Percentiles rank a stretch among this genome's conserved stretches.
These are phyloP conservation scores for Siniperca obscura DNA, from an alignment of 2,797 vertebrate genomes.

Conservation along the genomic window DNA sequence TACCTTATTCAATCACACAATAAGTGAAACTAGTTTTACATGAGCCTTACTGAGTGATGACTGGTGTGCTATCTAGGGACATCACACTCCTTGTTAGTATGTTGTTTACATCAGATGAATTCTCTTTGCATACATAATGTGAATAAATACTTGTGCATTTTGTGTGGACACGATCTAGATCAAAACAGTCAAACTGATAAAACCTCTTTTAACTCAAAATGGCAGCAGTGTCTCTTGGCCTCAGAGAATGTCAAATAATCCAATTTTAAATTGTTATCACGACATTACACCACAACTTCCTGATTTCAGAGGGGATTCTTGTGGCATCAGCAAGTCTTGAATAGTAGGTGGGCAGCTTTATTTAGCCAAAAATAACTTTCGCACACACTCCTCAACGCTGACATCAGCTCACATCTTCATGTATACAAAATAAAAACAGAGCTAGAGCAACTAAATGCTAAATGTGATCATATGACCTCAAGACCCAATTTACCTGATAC, in stretches of 20 bases:
- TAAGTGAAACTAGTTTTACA: constrained; percentile 10
- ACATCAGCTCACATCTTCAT: background rate
- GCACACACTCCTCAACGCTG: background rate
- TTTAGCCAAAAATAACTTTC: background rate
- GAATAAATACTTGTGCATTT: background rate
- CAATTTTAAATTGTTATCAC: background rate
- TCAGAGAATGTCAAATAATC: background rate
- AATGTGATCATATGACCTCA: background rate
- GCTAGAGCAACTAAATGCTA: background rate
- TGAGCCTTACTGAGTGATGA: background rate
- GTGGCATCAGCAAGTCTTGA: background rate
- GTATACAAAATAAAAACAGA: background rate
- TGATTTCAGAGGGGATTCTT: background rate
- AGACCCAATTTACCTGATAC: background rate
- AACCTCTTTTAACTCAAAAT: background rate
- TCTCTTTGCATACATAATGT: constrained; percentile 7
- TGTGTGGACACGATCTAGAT: background rate
- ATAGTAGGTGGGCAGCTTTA: background rate
- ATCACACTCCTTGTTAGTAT: background rate
- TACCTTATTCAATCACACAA: background rate
- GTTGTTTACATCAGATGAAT: background rate
- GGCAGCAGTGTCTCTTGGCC: background rate
- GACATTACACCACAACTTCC: background rate
- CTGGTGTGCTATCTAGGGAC: background rate
- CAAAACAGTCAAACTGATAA: constrained; percentile 1